These are phyloP conservation scores for Oligia latruncula DNA, from an alignment of 2,888 invertebrate species.

Conservation along the genomic window DNA sequence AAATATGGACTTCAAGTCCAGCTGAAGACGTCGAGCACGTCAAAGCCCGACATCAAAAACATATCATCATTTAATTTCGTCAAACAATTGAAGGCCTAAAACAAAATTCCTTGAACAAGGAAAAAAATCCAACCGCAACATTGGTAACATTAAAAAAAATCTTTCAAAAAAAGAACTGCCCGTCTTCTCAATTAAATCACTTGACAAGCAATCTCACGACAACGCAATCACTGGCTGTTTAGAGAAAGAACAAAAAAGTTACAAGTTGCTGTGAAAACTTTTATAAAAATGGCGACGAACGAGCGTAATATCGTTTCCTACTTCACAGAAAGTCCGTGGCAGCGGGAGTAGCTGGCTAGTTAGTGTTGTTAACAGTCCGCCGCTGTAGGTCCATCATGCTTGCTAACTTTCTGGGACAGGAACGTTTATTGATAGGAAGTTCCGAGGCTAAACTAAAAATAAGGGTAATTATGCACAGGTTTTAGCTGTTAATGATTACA, in stretches of 20 bases:
- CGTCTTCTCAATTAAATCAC: constrained; percentile 29
- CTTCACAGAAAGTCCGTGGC: constrained; percentile 39
- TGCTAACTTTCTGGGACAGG: constrained; percentile 49
- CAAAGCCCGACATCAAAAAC: neutral
- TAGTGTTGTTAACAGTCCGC: constrained; percentile 56
- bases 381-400: constrained; percentile 46
- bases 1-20: neutral
- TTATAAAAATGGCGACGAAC: constrained; percentile 47
- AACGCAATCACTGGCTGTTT: constrained; percentile 43
- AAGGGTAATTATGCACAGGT: neutral
- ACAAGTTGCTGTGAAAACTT: constrained; percentile 43
- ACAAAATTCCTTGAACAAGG: neutral
- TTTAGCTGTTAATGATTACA: neutral
- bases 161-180: constrained; percentile 25
- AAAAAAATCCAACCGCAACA: neutral
- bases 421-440: constrained; percentile 29
- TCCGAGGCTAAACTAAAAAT: constrained; percentile 12
- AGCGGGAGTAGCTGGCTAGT: constrained; percentile 44
- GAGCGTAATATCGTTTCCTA: constrained; percentile 56
- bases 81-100: neutral
- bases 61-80: neutral
- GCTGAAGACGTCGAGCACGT: neutral
- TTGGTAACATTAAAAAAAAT: constrained; percentile 1
- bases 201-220: constrained; percentile 37
- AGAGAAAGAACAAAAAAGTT: constrained; percentile 43